A percentile compares a stretch with the other conserved stretches of the same genome.
Evolutionary conservation across 2,113 vertebrate species (phyloP).

Genomic region (Clinocottus analis): DNA sequence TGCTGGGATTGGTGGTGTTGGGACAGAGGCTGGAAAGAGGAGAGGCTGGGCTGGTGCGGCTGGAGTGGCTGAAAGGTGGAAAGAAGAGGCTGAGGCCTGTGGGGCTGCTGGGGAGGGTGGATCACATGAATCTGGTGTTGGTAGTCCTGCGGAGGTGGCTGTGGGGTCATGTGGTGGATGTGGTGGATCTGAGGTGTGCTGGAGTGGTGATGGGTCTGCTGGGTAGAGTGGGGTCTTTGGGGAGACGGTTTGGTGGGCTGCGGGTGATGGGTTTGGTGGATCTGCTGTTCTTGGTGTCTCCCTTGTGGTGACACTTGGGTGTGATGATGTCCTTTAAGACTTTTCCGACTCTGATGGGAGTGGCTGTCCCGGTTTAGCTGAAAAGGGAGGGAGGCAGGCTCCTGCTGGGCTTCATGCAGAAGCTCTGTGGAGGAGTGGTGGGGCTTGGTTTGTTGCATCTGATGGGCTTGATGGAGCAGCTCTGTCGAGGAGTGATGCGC

Average conservation of each 20-base stretch:
- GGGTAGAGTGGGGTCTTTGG: constrained; percentile 81
- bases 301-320: constrained; percentile 61
- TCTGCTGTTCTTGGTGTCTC: constrained; percentile 72
- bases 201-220: constrained; percentile 77
- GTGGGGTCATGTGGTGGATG: constrained; percentile 77
- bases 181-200: constrained; percentile 75
- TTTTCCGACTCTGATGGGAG: constrained; percentile 72
- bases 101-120: constrained; percentile 80
- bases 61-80: constrained; percentile 82
- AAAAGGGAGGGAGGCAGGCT: constrained; percentile 64
- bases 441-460: constrained; percentile 67
- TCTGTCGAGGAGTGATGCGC: constrained; percentile 73
- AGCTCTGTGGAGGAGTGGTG: constrained; percentile 78
- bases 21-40: constrained; percentile 79
- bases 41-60: constrained; percentile 72
- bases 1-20: constrained; percentile 71
- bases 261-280: constrained; percentile 72
- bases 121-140: constrained; percentile 81
- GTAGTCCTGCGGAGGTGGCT: constrained; percentile 72
- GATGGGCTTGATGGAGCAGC: constrained; percentile 71
- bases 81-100: constrained; percentile 78
- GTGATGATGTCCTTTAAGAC: constrained; percentile 73
- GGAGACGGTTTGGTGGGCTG: constrained; percentile 77
- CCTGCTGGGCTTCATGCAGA: constrained; percentile 74
- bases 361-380: constrained; percentile 72